A percentile compares a stretch with the other conserved stretches of the same genome.
These are phyloP conservation scores for Clepsis dumicolana DNA, from an alignment of 2,888 invertebrate genomes.

Conservation along the genomic window DNA sequence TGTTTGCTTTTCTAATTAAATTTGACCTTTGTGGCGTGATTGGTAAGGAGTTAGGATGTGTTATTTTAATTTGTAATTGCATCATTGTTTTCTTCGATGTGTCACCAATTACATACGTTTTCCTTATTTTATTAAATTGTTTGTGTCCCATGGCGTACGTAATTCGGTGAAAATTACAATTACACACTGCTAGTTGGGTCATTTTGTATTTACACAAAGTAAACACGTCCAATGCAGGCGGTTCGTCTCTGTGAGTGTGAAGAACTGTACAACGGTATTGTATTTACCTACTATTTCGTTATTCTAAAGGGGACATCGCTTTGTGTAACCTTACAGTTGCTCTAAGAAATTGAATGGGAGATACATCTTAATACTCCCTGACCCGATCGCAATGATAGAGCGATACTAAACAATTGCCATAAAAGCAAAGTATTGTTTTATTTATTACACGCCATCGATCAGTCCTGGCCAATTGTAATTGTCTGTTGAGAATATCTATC, in stretches of 20 bases:
- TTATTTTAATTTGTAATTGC: conserved; percentile 25
- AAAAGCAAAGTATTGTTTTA: conserved; percentile 60
- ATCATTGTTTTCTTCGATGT: conserved; percentile 4
- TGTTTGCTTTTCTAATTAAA: conserved; percentile 1
- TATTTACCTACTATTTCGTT: not conserved
- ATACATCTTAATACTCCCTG: conserved; percentile 43
- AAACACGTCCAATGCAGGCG: not conserved
- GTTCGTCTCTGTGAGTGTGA: not conserved
- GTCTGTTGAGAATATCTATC: conserved; percentile 40
- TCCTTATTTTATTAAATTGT: not conserved
- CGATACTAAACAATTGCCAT: conserved; percentile 35
- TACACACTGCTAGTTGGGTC: not conserved
- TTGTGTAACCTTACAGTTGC: not conserved
- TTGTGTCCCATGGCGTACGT: not conserved
- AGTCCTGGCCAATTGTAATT: conserved; percentile 38
- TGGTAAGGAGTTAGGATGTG: conserved; percentile 31
- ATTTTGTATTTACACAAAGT: not conserved
- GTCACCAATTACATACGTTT: not conserved
- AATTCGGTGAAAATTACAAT: not conserved
- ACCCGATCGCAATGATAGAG: conserved; percentile 40
- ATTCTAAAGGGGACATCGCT: not conserved
- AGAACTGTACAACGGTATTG: not conserved
- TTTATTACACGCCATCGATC: conserved; percentile 54
- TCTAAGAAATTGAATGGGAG: conserved; percentile 19
- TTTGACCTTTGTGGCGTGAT: conserved; percentile 1